Percentiles rank a stretch among this genome's conserved stretches.
phyloP scores from a whole-genome alignment of 2,888 invertebrate genomes.

The Flabesymbios commensalis region DNA sequence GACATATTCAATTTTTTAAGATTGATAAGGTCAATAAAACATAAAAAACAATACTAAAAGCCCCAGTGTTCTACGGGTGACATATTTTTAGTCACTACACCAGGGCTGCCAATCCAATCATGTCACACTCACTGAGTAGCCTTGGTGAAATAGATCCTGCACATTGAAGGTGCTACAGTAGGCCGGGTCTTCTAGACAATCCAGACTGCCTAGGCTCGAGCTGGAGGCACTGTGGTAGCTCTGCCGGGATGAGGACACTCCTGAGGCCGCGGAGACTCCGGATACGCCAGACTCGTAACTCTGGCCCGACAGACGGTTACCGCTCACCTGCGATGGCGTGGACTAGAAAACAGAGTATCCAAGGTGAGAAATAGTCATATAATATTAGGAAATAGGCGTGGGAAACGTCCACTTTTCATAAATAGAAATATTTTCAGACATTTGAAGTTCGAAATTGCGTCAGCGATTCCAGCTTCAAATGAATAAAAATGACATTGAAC shows the following conservation, averaged over 20 bases:
- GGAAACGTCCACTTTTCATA: background rate
- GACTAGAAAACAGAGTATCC: conserved; percentile 42
- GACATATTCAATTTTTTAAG: background rate
- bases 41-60: too few species aligned
- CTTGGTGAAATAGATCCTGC: conserved; percentile 57
- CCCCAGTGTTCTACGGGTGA: too few species aligned
- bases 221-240: conserved; percentile 61
- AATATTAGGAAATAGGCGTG: background rate
- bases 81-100: too few species aligned
- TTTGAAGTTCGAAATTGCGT: too few species aligned
- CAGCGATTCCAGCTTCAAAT: too few species aligned
- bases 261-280: background rate
- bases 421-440: too few species aligned
- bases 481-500: too few species aligned
- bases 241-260: conserved; percentile 16
- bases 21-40: background rate
- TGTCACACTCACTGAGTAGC: conserved; percentile 56
- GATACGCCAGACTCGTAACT: conserved; percentile 62
- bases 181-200: conserved; percentile 70
- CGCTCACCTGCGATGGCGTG: background rate
- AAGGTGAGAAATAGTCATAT: conserved; percentile 18
- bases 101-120: too few species aligned
- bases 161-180: conserved; percentile 58
- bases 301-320: conserved; percentile 60
- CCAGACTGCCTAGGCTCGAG: conserved; percentile 64